Base-by-base conservation (phyloP, 2,113 vertebrate species). In the Colossoma macropomum region DNA sequence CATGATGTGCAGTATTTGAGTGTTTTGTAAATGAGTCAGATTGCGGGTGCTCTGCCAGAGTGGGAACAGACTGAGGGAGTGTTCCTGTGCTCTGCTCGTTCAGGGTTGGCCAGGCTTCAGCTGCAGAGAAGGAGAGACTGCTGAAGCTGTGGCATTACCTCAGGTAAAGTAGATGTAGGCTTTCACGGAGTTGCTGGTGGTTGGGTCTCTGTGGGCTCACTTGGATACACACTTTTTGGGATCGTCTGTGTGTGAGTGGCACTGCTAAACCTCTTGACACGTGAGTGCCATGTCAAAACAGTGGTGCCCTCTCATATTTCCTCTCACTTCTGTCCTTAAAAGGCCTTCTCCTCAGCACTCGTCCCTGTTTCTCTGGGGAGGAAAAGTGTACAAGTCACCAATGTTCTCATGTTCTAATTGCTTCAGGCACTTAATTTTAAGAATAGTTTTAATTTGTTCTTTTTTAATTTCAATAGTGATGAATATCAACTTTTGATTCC, bases 91-190 rank as follows among this genome's bases (percentile, higher is more conserved):
- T 94, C 90, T 96, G 85, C 93, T 89, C 96, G 85, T 93, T 89
- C 92, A 96, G 95, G 95, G 96, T 96, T 90, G 95, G 94, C 84
- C 93, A 95, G 86, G 90, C 60, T 84, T 84, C 91, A 86, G 88
- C 90, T 79, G 94, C 93, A 59, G 91, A 92, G 92, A 94, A 96
- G 89, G 94, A 96, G 89, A 89, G 88, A 89, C 93, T 84, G 30
- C 90, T 90, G 88, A 93, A 88, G 84, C 88, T 83, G 86, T 94
- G 95, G 94, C 93, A 91, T 84, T 96, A 97, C 87, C 93, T 95
- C 95, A 97, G 96, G 96, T 96, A 96, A 96, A 85, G 23, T 70
- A 21, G 9, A 59, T 11, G 74, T 66, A 59, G 48, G 30, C 63
- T 45, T 82, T 54, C 30, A 65, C 11, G 17, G 21, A 63, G 21